Evolutionary conservation across 2,797 vertebrate genomes (phyloP), one percentile per base, ranked within the genome.

Genomic region (Gobionotothen gibberifrons): DNA sequence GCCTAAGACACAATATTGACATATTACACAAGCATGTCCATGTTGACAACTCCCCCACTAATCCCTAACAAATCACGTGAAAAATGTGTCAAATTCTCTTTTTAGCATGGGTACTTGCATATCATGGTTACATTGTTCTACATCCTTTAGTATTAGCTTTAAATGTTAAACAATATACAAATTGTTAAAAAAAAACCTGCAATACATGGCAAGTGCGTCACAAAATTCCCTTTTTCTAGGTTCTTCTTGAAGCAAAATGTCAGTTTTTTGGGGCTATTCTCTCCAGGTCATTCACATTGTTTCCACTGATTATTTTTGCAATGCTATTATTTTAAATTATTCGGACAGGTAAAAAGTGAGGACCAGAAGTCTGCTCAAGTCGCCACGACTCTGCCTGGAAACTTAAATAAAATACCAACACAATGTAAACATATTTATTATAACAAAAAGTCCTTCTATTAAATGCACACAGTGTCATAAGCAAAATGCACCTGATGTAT

Each of bases 301-400:
- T 72, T 61, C 16, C 26, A 40, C 10, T 16, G 8, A 56, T 46
- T 67, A 9, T 11, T 62, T 61, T 63, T 53, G 13, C 36, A 60
- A 19, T 61, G 19, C 0, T 1, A 0, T 57, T 52, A 17, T 11
- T 68, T 44, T 77, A 21, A 40, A 17, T 44, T 73, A 56, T 80
- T 72, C 14, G 22, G 15, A 55, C 58, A 4, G 16, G 19, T n/a
- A 16, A 13, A 79, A 73, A 69, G 6, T 14, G 21, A 72, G 21
- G 74, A 68, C 46, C 51, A 19, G 3, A 78, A 19, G 10, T 29
- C 67, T 66, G 54, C 75, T 87, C 87, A 87, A 83, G 77, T 86
- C 81, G 81, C 39, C 14, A 44, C 4, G 56, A 26, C 9, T 17
- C 47, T 67, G 29, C 47, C 19, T 73, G 63, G 47, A 75, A 68